Evolutionary conservation across 2,888 invertebrate genomes (phyloP), one percentile per base, ranked within the genome.

Genomic region (Tryphoninae sp.): DNA sequence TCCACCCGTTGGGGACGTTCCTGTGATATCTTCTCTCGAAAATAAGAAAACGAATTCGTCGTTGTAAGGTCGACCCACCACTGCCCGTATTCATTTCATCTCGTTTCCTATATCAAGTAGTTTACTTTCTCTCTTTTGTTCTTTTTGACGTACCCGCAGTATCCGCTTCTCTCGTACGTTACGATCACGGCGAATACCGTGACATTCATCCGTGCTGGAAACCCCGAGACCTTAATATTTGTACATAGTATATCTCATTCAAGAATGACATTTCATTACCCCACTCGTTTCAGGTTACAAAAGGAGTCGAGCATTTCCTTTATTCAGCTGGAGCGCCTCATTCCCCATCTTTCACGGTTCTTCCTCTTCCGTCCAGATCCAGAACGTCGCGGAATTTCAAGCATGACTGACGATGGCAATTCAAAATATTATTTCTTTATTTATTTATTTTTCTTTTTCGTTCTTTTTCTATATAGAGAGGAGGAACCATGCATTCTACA

Each of bases 251-350:
- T 72, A 55, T 77, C 67, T 73, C 45, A 45, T 53, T 67, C 61
- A 73, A 67, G 65, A 77, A 76, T 77, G 77, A 77, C 72, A 78
- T 78, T 78, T 68, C 78, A 78, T 78, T 78, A 78, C 33, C 55
- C 58, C 64, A 59, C 64, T 80, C 69, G 33, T 55, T 19, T 42
- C 13, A 23, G n/a, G 23, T 45, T 22, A 68, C 76, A 73, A 62
- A 72, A 68, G 67, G n/a, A 55, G 22, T 49, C 72, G 16, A 23
- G 73, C 9, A 55, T 61, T 26, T 62, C 11, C 19, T 61, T n/a
- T 59, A 45, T 58, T 19, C 49, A 53, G 33, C 40, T n/a, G 55
- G 40, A 62, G 42, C 16, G 49, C 40, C 55, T 59, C 33, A 72
- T 68, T 73, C 16, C 59, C 40, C 22, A 8, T 13, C 42, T 7